A percentile compares a stretch with the other conserved stretches of the same genome.
These are phyloP conservation scores for Enteromius paludinosus DNA, from an alignment of 2,797 vertebrate species.

Conservation along the genomic window DNA sequence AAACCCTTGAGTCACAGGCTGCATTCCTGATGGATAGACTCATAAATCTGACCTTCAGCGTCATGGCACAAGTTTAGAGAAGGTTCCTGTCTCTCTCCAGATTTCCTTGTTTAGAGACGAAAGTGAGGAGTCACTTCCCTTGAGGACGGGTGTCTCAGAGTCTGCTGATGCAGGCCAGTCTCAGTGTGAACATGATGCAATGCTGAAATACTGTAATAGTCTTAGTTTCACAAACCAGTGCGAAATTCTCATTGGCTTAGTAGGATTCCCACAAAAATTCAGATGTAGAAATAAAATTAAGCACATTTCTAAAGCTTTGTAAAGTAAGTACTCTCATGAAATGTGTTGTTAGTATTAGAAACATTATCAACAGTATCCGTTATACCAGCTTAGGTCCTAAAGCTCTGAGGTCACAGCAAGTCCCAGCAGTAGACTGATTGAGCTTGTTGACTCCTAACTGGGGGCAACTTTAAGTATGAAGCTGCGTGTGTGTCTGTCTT, in stretches of 20 bases:
- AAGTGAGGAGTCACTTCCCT: constrained; percentile 29
- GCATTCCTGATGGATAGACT: constrained; percentile 29
- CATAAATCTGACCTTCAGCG: constrained; percentile 23
- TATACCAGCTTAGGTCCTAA: background rate
- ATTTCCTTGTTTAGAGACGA: constrained; percentile 45
- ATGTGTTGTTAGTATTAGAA: background rate
- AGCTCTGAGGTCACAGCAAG: constrained; percentile 7
- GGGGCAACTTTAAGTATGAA: constrained; percentile 21
- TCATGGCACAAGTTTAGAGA: constrained; percentile 29
- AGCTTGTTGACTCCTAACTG: constrained; percentile 5
- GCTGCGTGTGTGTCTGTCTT: constrained; percentile 36
- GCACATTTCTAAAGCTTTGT: constrained; percentile 6
- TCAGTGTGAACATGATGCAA: background rate
- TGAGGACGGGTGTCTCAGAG: background rate
- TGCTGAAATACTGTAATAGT: background rate
- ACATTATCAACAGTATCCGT: background rate
- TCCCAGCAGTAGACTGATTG: background rate
- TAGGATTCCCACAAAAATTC: constrained; percentile 2
- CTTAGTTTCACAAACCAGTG: background rate
- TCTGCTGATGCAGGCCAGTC: background rate
- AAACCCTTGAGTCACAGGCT: constrained; percentile 39
- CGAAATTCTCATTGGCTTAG: constrained; percentile 21
- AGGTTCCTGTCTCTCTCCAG: constrained; percentile 11
- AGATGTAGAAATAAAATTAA: background rate
- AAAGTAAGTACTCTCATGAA: background rate